Conservation (phyloP, 2,888 invertebrate species). For the Microctonus aethiopoides region DNA sequence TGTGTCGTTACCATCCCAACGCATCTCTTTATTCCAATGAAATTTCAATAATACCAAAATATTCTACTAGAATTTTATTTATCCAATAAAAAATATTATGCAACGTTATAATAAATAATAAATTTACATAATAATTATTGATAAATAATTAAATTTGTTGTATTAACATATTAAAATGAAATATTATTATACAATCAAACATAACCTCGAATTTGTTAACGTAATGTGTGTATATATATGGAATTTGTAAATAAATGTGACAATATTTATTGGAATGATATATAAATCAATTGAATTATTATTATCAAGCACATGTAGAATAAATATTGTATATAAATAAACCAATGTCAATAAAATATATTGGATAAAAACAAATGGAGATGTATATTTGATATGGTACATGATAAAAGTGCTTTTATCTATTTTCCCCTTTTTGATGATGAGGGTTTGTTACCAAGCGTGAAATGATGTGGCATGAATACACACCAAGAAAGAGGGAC, state of each 20-base stretch:
- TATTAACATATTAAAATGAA: background rate
- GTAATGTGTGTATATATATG: background rate
- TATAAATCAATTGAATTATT: background rate
- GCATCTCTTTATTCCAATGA: background rate
- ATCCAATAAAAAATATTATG: too few relatives aligned
- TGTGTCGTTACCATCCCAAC: background rate
- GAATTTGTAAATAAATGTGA: conserved; percentile 1
- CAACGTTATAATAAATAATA: too few relatives aligned
- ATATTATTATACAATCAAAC: background rate
- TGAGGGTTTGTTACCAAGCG: background rate
- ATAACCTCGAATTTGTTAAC: background rate
- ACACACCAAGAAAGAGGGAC: background rate
- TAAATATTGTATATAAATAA: background rate
- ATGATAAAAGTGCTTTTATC: background rate
- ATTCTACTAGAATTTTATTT: too few relatives aligned
- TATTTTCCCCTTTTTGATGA: background rate
- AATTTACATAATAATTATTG: too few relatives aligned
- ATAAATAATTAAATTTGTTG: background rate
- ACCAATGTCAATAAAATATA: background rate
- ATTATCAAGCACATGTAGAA: background rate
- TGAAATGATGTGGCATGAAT: background rate
- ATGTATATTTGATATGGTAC: background rate
- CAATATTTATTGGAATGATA: background rate
- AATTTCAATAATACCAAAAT: too few relatives aligned
- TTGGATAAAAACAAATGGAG: background rate